Conservation (phyloP, 2,888 invertebrate species). For the Brenthis daphne region DNA sequence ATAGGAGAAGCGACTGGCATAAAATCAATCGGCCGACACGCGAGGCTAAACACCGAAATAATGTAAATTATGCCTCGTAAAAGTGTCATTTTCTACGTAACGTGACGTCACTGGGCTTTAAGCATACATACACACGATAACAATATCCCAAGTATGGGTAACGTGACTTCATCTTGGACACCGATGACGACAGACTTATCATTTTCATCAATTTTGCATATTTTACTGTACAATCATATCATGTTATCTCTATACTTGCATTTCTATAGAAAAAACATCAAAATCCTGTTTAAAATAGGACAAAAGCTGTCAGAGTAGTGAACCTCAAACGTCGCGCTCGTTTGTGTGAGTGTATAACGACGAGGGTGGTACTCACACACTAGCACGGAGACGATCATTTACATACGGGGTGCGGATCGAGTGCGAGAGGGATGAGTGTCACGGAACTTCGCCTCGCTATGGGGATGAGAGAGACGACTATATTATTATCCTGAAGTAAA, state of each 20-base stretch:
- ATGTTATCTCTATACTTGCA: constrained; percentile 4
- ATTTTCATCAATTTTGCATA: constrained; percentile 3
- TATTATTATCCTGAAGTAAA: constrained; percentile 76
- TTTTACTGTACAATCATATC: background rate
- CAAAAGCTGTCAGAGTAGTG: constrained; percentile 79
- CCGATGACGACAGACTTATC: background rate
- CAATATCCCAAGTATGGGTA: background rate
- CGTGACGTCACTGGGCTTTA: constrained; percentile 68
- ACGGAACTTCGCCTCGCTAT: constrained; percentile 56
- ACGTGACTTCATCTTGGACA: background rate
- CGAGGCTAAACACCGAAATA: constrained; percentile 78
- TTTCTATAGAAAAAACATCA: constrained; percentile 48
- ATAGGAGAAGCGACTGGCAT: constrained; percentile 77
- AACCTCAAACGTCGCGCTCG: constrained; percentile 66
- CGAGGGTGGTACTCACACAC: constrained; percentile 66
- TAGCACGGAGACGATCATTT: constrained; percentile 77
- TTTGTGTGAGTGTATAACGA: constrained; percentile 55
- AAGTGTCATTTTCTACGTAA: constrained; percentile 80
- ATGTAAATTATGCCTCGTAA: constrained; percentile 81
- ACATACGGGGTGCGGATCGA: constrained; percentile 71
- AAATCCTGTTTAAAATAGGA: constrained; percentile 77
- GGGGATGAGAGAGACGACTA: constrained; percentile 73
- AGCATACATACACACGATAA: constrained; percentile 30
- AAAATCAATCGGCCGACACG: constrained; percentile 81
- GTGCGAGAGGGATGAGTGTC: constrained; percentile 56